phyloP scores from a whole-genome alignment of 2,888 invertebrate species.

The Euproctis similis region DNA sequence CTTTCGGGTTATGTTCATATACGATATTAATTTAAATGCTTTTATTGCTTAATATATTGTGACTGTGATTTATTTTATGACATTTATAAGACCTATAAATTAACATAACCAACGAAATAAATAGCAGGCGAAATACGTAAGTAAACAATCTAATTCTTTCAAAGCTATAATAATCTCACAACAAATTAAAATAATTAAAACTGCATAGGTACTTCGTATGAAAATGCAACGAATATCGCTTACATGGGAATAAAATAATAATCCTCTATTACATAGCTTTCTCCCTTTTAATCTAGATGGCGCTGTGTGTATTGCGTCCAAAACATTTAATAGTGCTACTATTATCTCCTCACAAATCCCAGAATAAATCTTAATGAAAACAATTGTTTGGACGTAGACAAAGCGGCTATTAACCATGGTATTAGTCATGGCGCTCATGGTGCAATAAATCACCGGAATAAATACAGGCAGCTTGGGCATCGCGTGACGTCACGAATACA shows the following conservation, averaged over 20 bases:
- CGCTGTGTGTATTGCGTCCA: no score
- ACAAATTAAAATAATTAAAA: no score
- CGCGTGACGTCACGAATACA: slow-evolving; percentile 37
- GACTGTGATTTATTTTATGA: not conserved
- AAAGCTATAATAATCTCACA: no score
- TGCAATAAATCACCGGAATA: slow-evolving; percentile 69
- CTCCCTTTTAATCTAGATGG: no score
- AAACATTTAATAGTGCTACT: no score
- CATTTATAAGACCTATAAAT: not conserved
- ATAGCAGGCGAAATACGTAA: no score
- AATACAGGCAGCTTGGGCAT: slow-evolving; percentile 48
- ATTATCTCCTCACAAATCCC: slow-evolving; percentile 20
- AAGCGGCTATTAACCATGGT: slow-evolving; percentile 39
- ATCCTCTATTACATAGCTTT: no score
- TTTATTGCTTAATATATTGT: slow-evolving; percentile 19
- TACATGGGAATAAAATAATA: no score
- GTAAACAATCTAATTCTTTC: no score
- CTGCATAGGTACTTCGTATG: no score
- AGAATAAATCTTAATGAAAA: slow-evolving; percentile 26
- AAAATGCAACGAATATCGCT: no score
- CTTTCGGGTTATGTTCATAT: slow-evolving; percentile 47
- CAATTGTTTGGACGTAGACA: slow-evolving; percentile 34
- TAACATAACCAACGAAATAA: not conserved
- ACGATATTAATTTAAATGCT: slow-evolving; percentile 37
- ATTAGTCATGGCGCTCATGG: slow-evolving; percentile 61